A percentile compares a stretch with the other conserved stretches of the same genome.
phyloP scores from a whole-genome alignment of 2,797 vertebrate genomes.

The Rachycentron canadum region DNA sequence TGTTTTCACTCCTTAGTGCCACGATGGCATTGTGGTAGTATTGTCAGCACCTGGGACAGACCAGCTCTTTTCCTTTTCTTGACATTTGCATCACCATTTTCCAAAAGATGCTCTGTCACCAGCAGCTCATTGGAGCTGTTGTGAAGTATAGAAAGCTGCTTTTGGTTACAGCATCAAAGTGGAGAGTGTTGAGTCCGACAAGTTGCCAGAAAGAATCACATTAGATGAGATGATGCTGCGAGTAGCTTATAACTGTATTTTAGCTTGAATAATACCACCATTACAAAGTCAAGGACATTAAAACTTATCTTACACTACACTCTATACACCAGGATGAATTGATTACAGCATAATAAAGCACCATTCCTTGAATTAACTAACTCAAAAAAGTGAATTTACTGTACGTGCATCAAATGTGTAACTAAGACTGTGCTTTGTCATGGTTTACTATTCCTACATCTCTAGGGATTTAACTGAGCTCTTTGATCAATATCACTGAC shows the following conservation, averaged over 20 bases:
- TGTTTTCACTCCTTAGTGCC: conserved; percentile 60
- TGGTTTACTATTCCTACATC: neutral
- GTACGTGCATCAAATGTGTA: neutral
- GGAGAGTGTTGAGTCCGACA: conserved; percentile 87
- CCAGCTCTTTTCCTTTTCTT: conserved; percentile 88
- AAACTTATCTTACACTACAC: no score
- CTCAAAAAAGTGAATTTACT: neutral
- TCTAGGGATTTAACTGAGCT: neutral
- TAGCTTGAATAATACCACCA: neutral
- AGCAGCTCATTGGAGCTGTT: conserved; percentile 71
- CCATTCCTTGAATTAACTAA: neutral
- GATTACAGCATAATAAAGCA: neutral
- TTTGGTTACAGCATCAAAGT: conserved; percentile 87
- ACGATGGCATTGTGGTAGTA: neutral
- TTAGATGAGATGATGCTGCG: conserved; percentile 20
- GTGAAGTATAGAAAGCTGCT: conserved; percentile 85
- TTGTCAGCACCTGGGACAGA: conserved; percentile 83
- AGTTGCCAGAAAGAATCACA: conserved; percentile 12
- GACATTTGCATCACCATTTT: conserved; percentile 84
- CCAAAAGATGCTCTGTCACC: conserved; percentile 79
- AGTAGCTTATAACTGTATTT: neutral
- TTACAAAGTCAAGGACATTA: neutral
- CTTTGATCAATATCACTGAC: conserved; percentile 5
- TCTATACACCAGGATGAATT: neutral
- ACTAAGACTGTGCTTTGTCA: neutral